Evolutionary conservation across 2,113 vertebrate genomes (phyloP), one percentile per base, ranked within the genome.

Genomic region (Epinephelus cyanopodus): DNA sequence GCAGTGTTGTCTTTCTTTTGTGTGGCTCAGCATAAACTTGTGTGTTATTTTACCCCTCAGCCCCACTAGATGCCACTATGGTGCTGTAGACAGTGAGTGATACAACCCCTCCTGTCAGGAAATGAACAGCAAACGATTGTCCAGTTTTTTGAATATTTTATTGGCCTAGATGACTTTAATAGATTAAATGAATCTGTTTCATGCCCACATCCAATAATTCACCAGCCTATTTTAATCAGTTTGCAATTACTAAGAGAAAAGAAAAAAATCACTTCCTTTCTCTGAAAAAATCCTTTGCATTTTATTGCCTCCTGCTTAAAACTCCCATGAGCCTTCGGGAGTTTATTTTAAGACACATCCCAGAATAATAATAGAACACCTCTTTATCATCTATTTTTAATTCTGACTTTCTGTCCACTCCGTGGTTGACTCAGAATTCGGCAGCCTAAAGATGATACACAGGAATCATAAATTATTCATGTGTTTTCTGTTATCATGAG

Each of bases 11-110:
- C 25, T 60, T 29, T 3, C 13, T 21, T 13, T 33, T 33, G 5
- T 56, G 21, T 53, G 12, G 7, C 12, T 65, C 23, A 42, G 12
- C 42, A 21, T 27, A 19, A 14, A 57, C 1, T 2, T 19, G 1
- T 10, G 10, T 19, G 58, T 65, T 23, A 21, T 23, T 50, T 74
- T 62, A 21, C 79, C 50, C 2, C 9, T 54, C 47, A 50, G 27
- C 13, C 2, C 85, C 92, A 94, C 90, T 90, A 93, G 92, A 79
- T 93, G 92, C 23, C 93, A 77, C 82, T 82, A 56, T 83, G 60
- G 81, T 39, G 42, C 86, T 85, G 82, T 79, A 58, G 5, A 74
- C 7, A 18, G 9, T 37, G 15, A 9, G 17, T 42, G 58, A 48
- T 17, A n/a, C 3, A 6, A 15, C 2, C 5, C 3, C 42, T 65